Evolutionary conservation across 2,888 invertebrate species (phyloP).

Genomic region (Pseudanteris insignis): DNA sequence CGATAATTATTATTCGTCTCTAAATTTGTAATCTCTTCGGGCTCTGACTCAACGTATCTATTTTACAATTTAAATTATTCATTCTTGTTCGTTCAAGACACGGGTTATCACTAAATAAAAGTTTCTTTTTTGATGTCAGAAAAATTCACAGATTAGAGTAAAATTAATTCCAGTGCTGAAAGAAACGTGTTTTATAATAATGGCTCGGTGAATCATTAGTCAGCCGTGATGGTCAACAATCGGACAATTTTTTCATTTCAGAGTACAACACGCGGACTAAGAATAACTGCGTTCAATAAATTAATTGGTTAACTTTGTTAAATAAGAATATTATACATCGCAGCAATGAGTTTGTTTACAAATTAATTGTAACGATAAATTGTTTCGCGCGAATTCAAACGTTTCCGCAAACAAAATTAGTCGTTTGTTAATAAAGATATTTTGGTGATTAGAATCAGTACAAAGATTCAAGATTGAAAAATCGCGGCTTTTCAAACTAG

Average conservation of each 20-base stretch:
- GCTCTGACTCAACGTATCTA: constrained; percentile 2
- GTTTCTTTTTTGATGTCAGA: neutral
- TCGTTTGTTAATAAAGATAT: no score
- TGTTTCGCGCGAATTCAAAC: no score
- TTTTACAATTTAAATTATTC: constrained; percentile 14
- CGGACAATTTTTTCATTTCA: neutral
- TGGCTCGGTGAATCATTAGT: neutral
- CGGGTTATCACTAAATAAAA: constrained; percentile 1
- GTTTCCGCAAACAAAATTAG: no score
- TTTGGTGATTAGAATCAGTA: no score
- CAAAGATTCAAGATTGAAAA: no score
- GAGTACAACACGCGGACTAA: neutral
- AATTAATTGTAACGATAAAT: no score
- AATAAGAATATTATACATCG: neutral
- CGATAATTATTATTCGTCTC: neutral
- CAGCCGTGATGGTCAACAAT: constrained; percentile 4
- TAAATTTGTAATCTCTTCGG: constrained; percentile 1
- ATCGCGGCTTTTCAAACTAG: no score
- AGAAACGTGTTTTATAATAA: constrained; percentile 1
- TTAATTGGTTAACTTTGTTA: constrained; percentile 1
- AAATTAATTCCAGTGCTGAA: neutral
- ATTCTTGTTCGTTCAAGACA: constrained; percentile 3
- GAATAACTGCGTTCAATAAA: constrained; percentile 9
- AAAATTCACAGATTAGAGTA: neutral
- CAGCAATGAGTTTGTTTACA: no score